phyloP scores from a whole-genome alignment of 2,113 vertebrate species.

The Rhinichthys klamathensis region DNA sequence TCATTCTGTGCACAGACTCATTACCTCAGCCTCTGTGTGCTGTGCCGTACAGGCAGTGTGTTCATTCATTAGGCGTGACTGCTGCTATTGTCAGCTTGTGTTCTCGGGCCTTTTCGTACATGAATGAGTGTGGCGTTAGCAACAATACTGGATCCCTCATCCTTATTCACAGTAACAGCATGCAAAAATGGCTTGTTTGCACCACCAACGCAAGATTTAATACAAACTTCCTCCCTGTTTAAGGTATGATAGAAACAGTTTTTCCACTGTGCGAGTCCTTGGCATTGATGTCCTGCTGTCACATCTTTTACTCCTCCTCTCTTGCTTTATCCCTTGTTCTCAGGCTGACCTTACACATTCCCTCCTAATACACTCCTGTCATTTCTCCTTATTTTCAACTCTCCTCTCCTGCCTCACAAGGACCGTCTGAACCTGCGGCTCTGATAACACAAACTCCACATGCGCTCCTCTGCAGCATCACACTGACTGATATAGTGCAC shows the following conservation, averaged over 20 bases:
- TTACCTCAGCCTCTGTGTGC: constrained; percentile 22
- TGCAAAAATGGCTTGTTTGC: constrained; percentile 10
- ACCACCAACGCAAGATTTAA: neutral
- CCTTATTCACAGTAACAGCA: neutral
- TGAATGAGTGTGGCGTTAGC: neutral
- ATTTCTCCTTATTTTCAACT: constrained; percentile 12
- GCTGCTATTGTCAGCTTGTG: constrained; percentile 30
- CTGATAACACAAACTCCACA: constrained; percentile 14
- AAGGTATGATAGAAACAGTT: neutral
- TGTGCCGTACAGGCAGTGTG: constrained; percentile 20
- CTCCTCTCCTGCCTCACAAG: constrained; percentile 15
- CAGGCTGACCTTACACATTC: constrained; percentile 10
- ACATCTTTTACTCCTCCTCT: neutral
- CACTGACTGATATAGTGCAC: constrained; percentile 15
- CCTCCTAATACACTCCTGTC: neutral
- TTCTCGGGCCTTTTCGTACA: constrained; percentile 2
- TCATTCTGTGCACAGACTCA: constrained; percentile 15
- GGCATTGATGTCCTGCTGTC: neutral
- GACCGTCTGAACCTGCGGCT: neutral
- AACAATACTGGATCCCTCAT: constrained; percentile 23
- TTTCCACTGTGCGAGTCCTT: constrained; percentile 11
- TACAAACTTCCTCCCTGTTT: constrained; percentile 14
- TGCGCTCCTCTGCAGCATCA: neutral
- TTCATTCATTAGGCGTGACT: constrained; percentile 38
- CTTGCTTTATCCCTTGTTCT: neutral